phyloP scores from a whole-genome alignment of 64 coral and sea anemone species.

The Cladopsammia gracilis region DNA sequence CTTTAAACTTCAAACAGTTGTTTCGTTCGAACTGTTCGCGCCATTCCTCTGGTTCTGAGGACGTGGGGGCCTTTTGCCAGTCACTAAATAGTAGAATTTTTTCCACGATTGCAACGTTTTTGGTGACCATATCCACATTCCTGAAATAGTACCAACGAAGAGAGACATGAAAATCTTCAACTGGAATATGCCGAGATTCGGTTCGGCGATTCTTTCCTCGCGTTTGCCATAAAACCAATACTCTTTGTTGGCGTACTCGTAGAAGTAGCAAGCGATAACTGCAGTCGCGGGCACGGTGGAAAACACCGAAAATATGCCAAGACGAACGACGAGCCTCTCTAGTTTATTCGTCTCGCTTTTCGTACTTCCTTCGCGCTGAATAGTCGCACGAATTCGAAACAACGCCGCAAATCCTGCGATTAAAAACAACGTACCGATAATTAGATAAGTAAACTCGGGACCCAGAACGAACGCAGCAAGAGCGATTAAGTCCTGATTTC shows the following conservation, averaged over 20 bases:
- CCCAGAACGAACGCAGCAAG: slow-evolving; percentile 96
- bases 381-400: slow-evolving; percentile 75
- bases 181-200: slow-evolving; percentile 90
- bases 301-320: slow-evolving; percentile 93
- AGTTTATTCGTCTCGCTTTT: slow-evolving; percentile 90
- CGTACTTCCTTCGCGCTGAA: slow-evolving; percentile 64
- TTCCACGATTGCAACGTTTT: slow-evolving; percentile 91
- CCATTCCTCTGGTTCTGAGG: slow-evolving; percentile 17
- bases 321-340: slow-evolving; percentile 91
- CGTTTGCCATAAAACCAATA: slow-evolving; percentile 92
- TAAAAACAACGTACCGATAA: slow-evolving; percentile 97
- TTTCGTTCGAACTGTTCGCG: slow-evolving; percentile 51
- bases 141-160: slow-evolving; percentile 95
- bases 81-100: slow-evolving; percentile 67
- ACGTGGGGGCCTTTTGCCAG: slow-evolving; percentile 73
- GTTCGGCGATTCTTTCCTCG: slow-evolving; percentile 72
- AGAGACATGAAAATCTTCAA: slow-evolving; percentile 96
- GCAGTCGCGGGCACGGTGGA: slow-evolving; percentile 87
- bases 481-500: slow-evolving; percentile 97
- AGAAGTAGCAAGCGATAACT: slow-evolving; percentile 92
- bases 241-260: slow-evolving; percentile 96
- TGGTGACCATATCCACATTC: slow-evolving; percentile 92
- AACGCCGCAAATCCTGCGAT: slow-evolving; percentile 94
- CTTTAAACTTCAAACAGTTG: slow-evolving; percentile 35
- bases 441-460: slow-evolving; percentile 99